Base-by-base conservation (phyloP, 2,888 invertebrate species). In the Podotricha telesiphe region DNA sequence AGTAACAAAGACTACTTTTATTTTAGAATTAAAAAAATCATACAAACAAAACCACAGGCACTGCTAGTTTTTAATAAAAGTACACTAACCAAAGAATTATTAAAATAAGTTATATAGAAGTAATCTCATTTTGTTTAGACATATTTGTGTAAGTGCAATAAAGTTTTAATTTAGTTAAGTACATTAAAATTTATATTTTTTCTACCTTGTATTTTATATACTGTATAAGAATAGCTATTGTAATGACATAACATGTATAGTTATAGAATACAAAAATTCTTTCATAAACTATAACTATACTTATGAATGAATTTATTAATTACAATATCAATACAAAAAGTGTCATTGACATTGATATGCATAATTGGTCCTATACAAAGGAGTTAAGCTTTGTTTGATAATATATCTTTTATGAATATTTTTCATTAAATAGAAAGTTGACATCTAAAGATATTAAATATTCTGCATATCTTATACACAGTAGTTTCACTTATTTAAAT, bases 401-500 rank as follows among this genome's bases (percentile, higher is more conserved):
- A 51, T 22, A 53, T 2, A 28, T 53, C 22, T 28, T 53, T 15
- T 8, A 28, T 53, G 7, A 42, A 0, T 13, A 13, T 13, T 13
- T 28, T 53, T 17, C 5, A 34, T 53, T 17, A 10, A 55, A 19
- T 55, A 55, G 55, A 37, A 55, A 55, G 55, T 34, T 34, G 34
- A 28, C 8, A 10, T n/a, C 17, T 34, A 53, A 17, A 37, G 8
- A 17, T 17, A 55, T 4, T 28, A 28, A 28, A 55, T 17, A 17
- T 6, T 28, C 17, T 55, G 34, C 55, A 55, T 55, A 55, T 2
- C 37, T 55, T 11, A 13, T 1, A 17, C 1, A 34, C 28, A 13
- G 10, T 1, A 34, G 53, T 55, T 55, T 55, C 53, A 55, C 53
- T 34, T 17, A 55, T 55, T 55, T 55, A 34, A 55, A 55, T 55